A percentile compares a stretch with the other conserved stretches of the same genome.
Conservation (phyloP, 2,113 vertebrate species). For the Chrysemys picta region DNA sequence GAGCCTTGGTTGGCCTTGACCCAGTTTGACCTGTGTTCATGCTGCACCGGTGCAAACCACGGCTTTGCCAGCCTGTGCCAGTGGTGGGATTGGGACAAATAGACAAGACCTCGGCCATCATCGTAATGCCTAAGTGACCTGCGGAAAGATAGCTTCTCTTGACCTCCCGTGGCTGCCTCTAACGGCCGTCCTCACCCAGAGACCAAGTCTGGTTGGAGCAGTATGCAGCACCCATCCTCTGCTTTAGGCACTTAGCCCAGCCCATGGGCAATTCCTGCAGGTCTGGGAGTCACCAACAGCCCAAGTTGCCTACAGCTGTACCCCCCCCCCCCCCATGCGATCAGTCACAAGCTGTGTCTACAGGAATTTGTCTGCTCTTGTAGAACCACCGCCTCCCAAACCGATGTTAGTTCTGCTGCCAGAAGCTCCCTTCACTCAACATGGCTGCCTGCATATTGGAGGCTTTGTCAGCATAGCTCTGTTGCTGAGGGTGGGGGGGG, state of each 20-base stretch:
- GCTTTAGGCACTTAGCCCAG: not conserved
- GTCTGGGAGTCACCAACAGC: not conserved
- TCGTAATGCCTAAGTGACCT: too few species aligned
- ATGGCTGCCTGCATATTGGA: not conserved
- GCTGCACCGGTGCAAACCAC: not conserved
- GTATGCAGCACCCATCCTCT: not conserved
- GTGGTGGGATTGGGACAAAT: not conserved
- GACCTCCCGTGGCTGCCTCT: not conserved
- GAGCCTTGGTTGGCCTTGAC: not conserved
- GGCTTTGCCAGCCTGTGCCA: not conserved
- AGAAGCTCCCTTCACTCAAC: not conserved
- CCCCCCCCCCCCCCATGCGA: too few species aligned
- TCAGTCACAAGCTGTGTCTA: not conserved
- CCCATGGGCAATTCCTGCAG: not conserved
- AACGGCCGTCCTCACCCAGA: not conserved
- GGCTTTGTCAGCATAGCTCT: not conserved
- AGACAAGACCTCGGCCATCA: not conserved
- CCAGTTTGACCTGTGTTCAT: not conserved
- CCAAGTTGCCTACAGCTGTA: not conserved
- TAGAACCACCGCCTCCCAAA: not conserved
- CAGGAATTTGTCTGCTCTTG: not conserved
- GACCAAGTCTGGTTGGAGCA: not conserved
- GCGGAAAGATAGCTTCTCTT: not conserved
- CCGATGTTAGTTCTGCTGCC: not conserved
- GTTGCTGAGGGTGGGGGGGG: too few species aligned